Evolutionary conservation across 1,140 invertebrate genomes (phyloP), one percentile per base, ranked within the genome.

Genomic region (Drosophila funebris): DNA sequence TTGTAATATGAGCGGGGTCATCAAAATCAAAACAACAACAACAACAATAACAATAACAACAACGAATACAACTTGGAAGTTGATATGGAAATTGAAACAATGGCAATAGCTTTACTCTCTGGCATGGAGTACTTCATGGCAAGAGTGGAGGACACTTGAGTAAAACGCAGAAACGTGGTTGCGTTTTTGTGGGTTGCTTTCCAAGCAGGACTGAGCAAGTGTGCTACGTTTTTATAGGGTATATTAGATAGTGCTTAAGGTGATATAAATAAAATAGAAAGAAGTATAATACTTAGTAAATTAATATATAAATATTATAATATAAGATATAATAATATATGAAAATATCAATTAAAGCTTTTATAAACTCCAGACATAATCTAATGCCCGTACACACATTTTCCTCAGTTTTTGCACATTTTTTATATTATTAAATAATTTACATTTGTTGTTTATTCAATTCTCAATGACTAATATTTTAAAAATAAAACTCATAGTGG

Each of bases 31-130:
- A 85, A 84, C 70, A 69, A 77, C 13, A 69, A 69, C 14, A 22
- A 41, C 39, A 56, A 57, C 31, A 48, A 20, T 66, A 57, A 77
- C 24, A 69, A 62, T n/a, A 27, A 43, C 39, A 44, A 60, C 24
- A 52, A 31, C 24, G 36, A 62, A 67, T 71, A 39, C 70, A 36
- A 31, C 41, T 16, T 46, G 8, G 11, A 39, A 50, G 31, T 31
- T 46, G 79, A 83, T 81, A 87, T 78, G 75, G 41, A 87, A 87
- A 87, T 78, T 88, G 82, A 87, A 87, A 87, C 82, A 87, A 87
- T 87, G 78, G 74, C 74, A 63, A 80, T 69, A 53, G 37, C 56
- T 41, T 14, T 24, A 24, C 48, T 27, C 48, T 27, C 39, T 11
- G 27, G 16, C 7, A 4, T 9, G 61, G 53, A 75, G 73, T 61